Evolutionary conservation across 2,888 invertebrate genomes (phyloP), one percentile per base, ranked within the genome.

Genomic region (Pheosia tremula): DNA sequence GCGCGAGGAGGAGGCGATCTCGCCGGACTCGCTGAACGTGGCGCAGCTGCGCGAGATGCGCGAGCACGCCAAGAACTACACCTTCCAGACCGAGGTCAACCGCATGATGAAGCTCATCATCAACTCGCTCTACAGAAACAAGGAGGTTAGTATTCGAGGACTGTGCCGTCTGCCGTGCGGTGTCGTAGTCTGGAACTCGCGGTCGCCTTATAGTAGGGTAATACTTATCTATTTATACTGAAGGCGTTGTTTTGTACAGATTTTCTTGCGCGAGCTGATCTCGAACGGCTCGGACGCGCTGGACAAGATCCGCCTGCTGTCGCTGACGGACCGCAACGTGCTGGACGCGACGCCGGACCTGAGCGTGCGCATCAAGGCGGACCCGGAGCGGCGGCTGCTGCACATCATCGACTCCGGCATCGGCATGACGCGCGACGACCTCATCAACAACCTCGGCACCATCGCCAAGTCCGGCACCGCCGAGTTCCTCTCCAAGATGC

Each of bases 101-200:
- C 97, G 99, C 63, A 99, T 99, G 99, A 99, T 99, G 99, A 99
- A 99, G 91, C 96, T 99, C 64, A 99, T 99, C 90, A 99, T 99
- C 87, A 99, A 99, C 94, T 99, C 99, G 8, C 94, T 99, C 8
- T 99, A 99, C 93, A 96, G 98, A 79, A 99, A 99, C 91, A 99
- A 99, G 93, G 99, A 99, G 95, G 97, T 97, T 82, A 75, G 82
- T 72, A 9, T 47, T n/a, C 47, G 47, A n/a, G n/a, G 8, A 4
- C 4, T 5, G 11, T 1, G 24, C 24, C n/a, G 47, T 47, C n/a
- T 9, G 10, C 3, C 47, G 47, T 3, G 49, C 49, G 13, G 49
- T n/a, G 8, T 47, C 10, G 7, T 9, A 5, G 6, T 49, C 49
- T 9, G 49, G 9, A 4, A 9, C 9, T 47, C 45, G 45, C 11